Evolutionary conservation across 2,797 vertebrate genomes (phyloP).

Genomic region (Sciaenops ocellatus): DNA sequence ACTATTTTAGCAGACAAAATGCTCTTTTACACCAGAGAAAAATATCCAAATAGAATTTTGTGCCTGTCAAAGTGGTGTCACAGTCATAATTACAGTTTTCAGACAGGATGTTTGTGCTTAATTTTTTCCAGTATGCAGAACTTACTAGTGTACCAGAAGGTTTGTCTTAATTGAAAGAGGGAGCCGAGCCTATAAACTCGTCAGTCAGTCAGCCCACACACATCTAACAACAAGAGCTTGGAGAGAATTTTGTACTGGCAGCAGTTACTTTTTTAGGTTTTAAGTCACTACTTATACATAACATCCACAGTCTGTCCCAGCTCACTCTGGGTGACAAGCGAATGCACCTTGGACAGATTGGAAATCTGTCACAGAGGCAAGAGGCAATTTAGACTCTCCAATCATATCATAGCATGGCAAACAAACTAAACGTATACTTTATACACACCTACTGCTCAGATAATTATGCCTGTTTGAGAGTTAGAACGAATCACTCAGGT

Average conservation of each 20-base stretch:
- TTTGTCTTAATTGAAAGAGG: conserved; percentile 34
- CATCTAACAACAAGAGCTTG: background rate
- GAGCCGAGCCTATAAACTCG: conserved; percentile 7
- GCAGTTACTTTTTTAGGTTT: background rate
- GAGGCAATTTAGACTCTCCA: conserved; percentile 3
- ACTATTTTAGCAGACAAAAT: conserved; percentile 10
- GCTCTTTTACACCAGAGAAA: conserved; percentile 11
- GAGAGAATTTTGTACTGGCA: background rate
- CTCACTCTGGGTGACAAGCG: background rate
- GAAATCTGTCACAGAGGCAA: background rate
- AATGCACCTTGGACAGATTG: background rate
- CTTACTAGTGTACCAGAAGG: conserved; percentile 35
- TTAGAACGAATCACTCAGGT: conserved; percentile 8
- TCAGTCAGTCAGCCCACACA: conserved; percentile 15
- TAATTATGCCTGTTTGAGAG: conserved; percentile 10
- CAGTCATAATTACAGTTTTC: conserved; percentile 26
- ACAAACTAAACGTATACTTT: conserved; percentile 1
- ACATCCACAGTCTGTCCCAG: background rate
- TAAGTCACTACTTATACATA: conserved; percentile 8
- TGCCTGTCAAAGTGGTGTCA: conserved; percentile 15
- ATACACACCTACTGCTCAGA: background rate
- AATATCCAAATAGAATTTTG: conserved; percentile 9
- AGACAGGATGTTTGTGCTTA: conserved; percentile 25
- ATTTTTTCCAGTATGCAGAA: conserved; percentile 41
- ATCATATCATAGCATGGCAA: conserved; percentile 5